Percentiles rank a stretch among this genome's conserved stretches.
phyloP scores from a whole-genome alignment of 2,888 invertebrate genomes.

The Drosophila sordidula region DNA sequence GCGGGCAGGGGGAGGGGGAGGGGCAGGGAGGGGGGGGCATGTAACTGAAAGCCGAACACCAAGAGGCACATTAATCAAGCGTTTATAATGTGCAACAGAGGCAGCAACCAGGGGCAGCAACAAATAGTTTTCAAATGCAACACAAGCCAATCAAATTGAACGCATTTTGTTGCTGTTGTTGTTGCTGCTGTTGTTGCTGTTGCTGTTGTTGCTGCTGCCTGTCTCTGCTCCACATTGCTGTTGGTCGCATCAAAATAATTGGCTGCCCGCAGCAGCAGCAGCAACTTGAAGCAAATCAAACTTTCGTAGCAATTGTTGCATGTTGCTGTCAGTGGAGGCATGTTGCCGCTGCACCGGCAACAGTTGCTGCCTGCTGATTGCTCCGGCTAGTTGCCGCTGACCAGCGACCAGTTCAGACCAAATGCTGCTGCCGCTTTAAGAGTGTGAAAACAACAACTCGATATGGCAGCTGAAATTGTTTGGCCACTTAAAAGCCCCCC shows the following conservation, averaged over 20 bases:
- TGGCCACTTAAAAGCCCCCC: slow-evolving; percentile 7
- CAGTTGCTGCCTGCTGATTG: slow-evolving; percentile 16
- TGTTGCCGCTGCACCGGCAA: slow-evolving; percentile 9
- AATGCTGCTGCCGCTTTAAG: slow-evolving; percentile 42
- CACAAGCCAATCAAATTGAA: slow-evolving; percentile 73
- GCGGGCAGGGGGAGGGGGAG: not conserved
- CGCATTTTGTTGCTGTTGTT: slow-evolving; percentile 49
- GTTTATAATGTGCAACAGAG: slow-evolving; percentile 57
- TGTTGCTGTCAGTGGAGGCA: slow-evolving; percentile 27
- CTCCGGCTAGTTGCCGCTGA: slow-evolving; percentile 10
- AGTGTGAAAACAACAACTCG: slow-evolving; percentile 62
- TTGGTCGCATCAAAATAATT: slow-evolving; percentile 75
- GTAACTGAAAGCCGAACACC: slow-evolving; percentile 4
- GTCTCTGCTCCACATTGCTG: slow-evolving; percentile 71
- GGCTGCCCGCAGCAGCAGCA: slow-evolving; percentile 58
- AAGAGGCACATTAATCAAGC: slow-evolving; percentile 67
- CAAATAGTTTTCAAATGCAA: slow-evolving; percentile 78
- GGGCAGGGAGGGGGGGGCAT: not conserved
- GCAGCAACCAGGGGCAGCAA: slow-evolving; percentile 25
- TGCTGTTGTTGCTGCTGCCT: slow-evolving; percentile 43
- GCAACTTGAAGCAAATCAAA: slow-evolving; percentile 55
- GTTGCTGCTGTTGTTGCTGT: slow-evolving; percentile 28
- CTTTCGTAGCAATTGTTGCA: slow-evolving; percentile 53
- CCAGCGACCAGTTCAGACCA: slow-evolving; percentile 25
- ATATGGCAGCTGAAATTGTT: slow-evolving; percentile 48